phyloP scores from a whole-genome alignment of 1,140 invertebrate genomes.

The Pseudomyrmex pallidus region DNA sequence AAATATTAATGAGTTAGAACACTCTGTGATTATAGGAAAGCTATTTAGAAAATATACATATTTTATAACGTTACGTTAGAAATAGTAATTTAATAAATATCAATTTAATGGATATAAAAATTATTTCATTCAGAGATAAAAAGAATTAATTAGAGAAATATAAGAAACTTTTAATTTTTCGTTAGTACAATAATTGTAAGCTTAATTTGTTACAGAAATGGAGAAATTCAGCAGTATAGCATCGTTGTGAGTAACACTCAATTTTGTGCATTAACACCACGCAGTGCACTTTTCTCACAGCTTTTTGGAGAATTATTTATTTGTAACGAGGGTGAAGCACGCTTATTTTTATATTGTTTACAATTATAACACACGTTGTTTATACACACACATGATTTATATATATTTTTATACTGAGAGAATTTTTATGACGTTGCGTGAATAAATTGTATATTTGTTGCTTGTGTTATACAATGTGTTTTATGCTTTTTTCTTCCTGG shows the following conservation, averaged over 20 bases:
- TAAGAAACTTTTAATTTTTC: not conserved
- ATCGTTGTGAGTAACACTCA: constrained; percentile 74
- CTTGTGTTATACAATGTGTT: not conserved
- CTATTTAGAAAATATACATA: constrained; percentile 6
- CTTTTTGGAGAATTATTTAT: constrained; percentile 35
- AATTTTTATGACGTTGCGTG: constrained; percentile 35
- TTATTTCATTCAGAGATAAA: not conserved
- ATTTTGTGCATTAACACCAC: constrained; percentile 8
- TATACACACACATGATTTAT: not conserved
- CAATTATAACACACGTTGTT: not conserved
- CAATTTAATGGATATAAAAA: not conserved
- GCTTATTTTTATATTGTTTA: constrained; percentile 19
- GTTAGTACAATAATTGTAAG: constrained; percentile 13
- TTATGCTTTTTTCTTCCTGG: not conserved
- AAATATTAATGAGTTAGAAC: constrained; percentile 44
- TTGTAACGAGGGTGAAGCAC: constrained; percentile 11
- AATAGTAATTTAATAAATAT: too few species aligned
- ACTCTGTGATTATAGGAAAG: not conserved
- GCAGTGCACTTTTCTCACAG: constrained; percentile 9
- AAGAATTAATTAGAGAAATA: not conserved
- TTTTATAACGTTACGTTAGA: too few species aligned
- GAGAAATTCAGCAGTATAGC: constrained; percentile 75
- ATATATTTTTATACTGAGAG: constrained; percentile 38
- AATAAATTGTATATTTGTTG: constrained; percentile 51
- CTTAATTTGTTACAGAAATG: constrained; percentile 68